These are phyloP conservation scores for Rostratula benghalensis DNA, from an alignment of 2,113 vertebrate species.

Conservation along the genomic window DNA sequence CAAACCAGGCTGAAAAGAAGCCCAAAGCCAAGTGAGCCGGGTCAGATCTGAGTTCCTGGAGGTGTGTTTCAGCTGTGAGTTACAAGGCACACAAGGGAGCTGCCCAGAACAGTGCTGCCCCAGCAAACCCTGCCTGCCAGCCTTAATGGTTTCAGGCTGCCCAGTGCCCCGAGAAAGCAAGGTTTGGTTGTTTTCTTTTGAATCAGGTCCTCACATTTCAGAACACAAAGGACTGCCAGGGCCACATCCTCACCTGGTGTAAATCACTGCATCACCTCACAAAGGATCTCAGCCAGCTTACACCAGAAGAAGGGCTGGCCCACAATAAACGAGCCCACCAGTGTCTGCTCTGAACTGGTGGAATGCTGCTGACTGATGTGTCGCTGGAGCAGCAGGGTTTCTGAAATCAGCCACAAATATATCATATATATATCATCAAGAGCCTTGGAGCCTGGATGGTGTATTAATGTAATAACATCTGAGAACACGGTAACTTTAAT, in stretches of 20 bases:
- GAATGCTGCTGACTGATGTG: not conserved
- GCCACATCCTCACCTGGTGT: not conserved
- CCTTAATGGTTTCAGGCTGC: not conserved
- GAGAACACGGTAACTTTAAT: not conserved
- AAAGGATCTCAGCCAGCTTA: not conserved
- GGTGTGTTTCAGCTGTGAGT: not conserved
- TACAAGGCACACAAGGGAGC: not conserved
- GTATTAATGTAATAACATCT: not conserved
- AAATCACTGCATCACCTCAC: fast-evolving
- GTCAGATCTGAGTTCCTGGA: not conserved
- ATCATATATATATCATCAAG: not conserved
- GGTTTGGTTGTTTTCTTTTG: not conserved
- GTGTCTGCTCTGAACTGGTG: not conserved
- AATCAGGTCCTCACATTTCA: not conserved
- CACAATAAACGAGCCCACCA: not conserved
- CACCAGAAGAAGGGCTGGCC: not conserved
- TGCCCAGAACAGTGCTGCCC: not conserved
- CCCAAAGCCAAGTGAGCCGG: not conserved
- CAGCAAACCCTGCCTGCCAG: not conserved
- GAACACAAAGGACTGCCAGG: not conserved
- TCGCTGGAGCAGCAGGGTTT: not conserved
- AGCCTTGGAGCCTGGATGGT: not conserved
- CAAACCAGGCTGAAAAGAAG: not conserved
- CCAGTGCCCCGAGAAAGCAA: not conserved
- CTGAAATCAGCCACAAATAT: not conserved